Evolutionary conservation across 2,113 vertebrate species (phyloP), one percentile per base, ranked within the genome.

Genomic region (Atractosteus spatula): DNA sequence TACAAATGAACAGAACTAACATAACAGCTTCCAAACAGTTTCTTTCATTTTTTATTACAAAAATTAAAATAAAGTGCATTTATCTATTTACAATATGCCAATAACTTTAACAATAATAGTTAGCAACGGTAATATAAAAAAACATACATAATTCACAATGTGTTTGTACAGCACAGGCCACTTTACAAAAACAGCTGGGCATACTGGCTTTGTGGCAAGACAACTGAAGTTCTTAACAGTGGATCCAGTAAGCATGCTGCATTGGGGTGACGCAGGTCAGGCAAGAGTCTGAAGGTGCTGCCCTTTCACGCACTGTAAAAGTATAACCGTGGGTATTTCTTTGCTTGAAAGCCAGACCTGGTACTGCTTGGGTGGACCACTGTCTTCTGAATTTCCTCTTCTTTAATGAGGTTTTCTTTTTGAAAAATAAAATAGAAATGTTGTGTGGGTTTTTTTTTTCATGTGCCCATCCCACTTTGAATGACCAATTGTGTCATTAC

Each of bases 51-150:
- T 83, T 91, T 89, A 89, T 87, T 87, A 89, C 85, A 87, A 90
- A 91, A 90, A 89, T 89, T 84, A 89, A 90, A 90, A 90, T 90
- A 91, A 91, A 91, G 89, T 92, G 90, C 87, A 51, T 51, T 51
- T 89, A 90, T 91, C 89, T 89, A 91, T 91, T 78, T 90, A 89
- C 89, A 90, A 77, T 87, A 89, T 86, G 89, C 83, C 89, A 88
- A 89, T 90, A 89, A 90, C 87, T 89, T 89, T 86, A 85, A 80
- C 73, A 84, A 86, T 85, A 85, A 84, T 84, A 87, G 85, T 86
- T 83, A 88, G 83, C 82, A 12, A 59, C 7, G 85, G 88, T 84
- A 77, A 82, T 88, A 91, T 85, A 89, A 90, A 88, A 55, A 54
- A 68, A 86, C 85, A 88, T 89, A 89, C 88, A 13, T 12, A 86